Evolutionary conservation across 2,797 vertebrate genomes (phyloP).

Genomic region (Pangasius mekongensis): DNA sequence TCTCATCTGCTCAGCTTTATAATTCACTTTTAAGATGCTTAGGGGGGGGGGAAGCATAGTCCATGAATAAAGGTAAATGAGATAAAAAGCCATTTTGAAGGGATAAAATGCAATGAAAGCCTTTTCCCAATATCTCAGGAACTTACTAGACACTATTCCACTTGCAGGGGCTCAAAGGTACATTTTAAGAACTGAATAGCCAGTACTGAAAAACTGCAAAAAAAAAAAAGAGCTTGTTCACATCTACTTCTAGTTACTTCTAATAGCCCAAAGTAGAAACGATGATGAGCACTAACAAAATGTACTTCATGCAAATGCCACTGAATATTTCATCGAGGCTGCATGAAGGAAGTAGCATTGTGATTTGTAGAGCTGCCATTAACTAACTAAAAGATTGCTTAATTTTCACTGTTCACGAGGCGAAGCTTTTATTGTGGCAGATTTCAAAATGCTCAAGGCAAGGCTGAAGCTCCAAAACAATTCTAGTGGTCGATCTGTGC

Average conservation of each 20-base stretch:
- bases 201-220: background rate
- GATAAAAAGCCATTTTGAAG: background rate
- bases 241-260: background rate
- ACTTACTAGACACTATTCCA: background rate
- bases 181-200: background rate
- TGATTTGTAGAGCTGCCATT: background rate
- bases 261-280: background rate
- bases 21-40: background rate
- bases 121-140: background rate
- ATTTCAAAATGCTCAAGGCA: background rate
- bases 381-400: background rate
- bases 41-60: too few species aligned
- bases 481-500: background rate
- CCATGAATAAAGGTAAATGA: background rate
- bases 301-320: background rate
- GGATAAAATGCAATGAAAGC: background rate
- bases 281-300: background rate
- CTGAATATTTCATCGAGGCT: background rate
- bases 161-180: background rate
- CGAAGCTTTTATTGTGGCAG: background rate
- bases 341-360: background rate
- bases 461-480: background rate
- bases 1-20: background rate
- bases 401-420: background rate
- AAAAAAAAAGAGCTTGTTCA: background rate